Evolutionary conservation across 1,140 invertebrate genomes (phyloP), one percentile per base, ranked within the genome.

Genomic region (Panagrolaimus sp.): DNA sequence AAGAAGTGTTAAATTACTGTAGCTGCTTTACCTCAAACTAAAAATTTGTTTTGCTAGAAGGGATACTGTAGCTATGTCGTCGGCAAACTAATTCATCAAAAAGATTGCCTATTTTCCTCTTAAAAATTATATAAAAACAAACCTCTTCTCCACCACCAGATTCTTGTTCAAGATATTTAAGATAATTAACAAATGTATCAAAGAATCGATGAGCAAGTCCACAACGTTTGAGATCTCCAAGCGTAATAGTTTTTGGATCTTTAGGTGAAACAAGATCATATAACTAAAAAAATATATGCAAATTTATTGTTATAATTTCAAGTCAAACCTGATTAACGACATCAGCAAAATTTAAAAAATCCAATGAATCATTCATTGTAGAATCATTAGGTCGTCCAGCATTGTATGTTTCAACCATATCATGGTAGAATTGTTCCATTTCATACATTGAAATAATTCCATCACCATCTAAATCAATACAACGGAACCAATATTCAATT

Each of bases 151-250:
- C 78, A 75, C 98, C 96, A 62, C 92, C 88, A 82, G 98, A 94
- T 83, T 99, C 96, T 84, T 99, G 94, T 85, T 97, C 93, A 71
- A 98, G 86, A 86, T 97, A 98, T 85, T 99, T 99, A 83, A 98
- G 93, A 69, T 98, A 86, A 86, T 99, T 99, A 85, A 99, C 96
- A 88, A 99, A 98, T 0, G 96, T 98, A 84, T 99, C 95, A 84
- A 95, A 98, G 86, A 98, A 97, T 72, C 97, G 91, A 8, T 93
- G 90, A 9, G 92, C 93, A 89, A 97, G 90, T 85, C 93, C 93
- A 83, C 92, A 97, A 25, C 14, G 11, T 14, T 27, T 63, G 4
- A 20, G 11, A 38, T 62, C 38, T 25, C 16, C 38, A 9, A 68
- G n/a, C 2, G 16, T 44, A 38, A 69, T 27, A 27, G n/a, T 57